Evolutionary conservation across 2,888 invertebrate species (phyloP).

Genomic region (Kuschelorhynchus macadamiae): DNA sequence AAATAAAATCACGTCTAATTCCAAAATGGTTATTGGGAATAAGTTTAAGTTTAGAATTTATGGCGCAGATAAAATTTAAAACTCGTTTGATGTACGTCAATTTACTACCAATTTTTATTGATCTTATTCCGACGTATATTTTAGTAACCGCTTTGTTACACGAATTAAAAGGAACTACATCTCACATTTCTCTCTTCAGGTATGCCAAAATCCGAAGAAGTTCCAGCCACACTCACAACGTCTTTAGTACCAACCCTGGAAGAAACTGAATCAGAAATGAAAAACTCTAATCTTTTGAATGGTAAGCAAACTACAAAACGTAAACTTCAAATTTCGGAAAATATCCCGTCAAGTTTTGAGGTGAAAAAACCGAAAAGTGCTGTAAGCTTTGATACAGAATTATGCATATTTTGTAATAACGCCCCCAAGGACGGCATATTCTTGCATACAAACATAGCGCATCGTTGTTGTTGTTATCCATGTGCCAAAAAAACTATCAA

Average conservation of each 20-base stretch:
- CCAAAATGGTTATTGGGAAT: too few relatives aligned
- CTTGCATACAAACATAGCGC: conserved; percentile 77
- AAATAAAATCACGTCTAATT: too few relatives aligned
- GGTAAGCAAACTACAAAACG: conserved; percentile 30
- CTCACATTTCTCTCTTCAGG: conserved; percentile 22
- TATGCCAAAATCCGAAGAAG: conserved; percentile 43
- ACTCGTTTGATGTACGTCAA: too few relatives aligned
- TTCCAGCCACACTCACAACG: conserved; percentile 14
- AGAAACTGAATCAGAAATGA: conserved; percentile 6
- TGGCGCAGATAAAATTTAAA: too few relatives aligned
- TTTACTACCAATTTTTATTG: too few relatives aligned
- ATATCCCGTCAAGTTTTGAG: conserved; percentile 59
- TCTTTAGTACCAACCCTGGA: conserved; percentile 2
- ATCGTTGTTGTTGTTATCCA: conserved; percentile 80
- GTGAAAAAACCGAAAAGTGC: conserved; percentile 52
- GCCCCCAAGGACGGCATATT: conserved; percentile 79
- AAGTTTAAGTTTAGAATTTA: too few relatives aligned
- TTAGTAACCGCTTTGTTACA: not conserved
- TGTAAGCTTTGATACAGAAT: conserved; percentile 25
- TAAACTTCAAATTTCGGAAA: conserved; percentile 60
- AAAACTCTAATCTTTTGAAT: conserved; percentile 1
- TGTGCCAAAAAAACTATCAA: conserved; percentile 79
- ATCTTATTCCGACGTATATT: too few relatives aligned
- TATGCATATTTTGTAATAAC: conserved; percentile 76
- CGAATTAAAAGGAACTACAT: not conserved